Percentiles rank a stretch among this genome's conserved stretches.
These are phyloP conservation scores for Boloria euphrosyne DNA, from an alignment of 2,888 invertebrate genomes.

Conservation along the genomic window DNA sequence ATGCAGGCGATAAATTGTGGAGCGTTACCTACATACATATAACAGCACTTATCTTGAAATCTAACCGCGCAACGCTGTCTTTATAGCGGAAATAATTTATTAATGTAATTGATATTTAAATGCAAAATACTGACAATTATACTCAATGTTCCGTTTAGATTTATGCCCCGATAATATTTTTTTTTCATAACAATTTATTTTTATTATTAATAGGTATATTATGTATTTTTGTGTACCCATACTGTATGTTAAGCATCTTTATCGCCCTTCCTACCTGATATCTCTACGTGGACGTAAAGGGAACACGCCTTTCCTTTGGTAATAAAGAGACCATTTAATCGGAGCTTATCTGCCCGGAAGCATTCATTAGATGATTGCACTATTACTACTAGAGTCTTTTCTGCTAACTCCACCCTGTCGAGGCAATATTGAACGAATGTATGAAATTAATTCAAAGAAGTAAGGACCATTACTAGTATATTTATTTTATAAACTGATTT, in stretches of 20 bases:
- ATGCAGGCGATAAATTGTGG: conserved; percentile 80
- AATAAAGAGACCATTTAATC: conserved; percentile 82
- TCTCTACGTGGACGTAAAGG: conserved; percentile 76
- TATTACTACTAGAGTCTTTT: conserved; percentile 75
- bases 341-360: conserved; percentile 81
- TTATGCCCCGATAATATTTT: background rate
- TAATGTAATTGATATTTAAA: conserved; percentile 52
- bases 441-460: conserved; percentile 14
- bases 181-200: background rate
- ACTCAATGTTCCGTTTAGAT: conserved; percentile 4
- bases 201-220: background rate
- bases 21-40: conserved; percentile 61
- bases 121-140: conserved; percentile 18
- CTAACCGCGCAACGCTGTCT: conserved; percentile 54
- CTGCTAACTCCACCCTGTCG: conserved; percentile 56
- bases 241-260: conserved; percentile 26
- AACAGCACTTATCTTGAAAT: conserved; percentile 56
- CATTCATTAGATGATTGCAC: conserved; percentile 83
- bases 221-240: background rate
- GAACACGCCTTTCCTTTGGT: conserved; percentile 77
- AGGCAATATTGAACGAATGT: conserved; percentile 29
- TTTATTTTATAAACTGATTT: too few species aligned
- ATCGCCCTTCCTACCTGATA: conserved; percentile 54
- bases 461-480: too few species aligned
- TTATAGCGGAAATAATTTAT: conserved; percentile 58